phyloP scores from a whole-genome alignment of 2,797 vertebrate species.

The Pelobates cultripes region DNA sequence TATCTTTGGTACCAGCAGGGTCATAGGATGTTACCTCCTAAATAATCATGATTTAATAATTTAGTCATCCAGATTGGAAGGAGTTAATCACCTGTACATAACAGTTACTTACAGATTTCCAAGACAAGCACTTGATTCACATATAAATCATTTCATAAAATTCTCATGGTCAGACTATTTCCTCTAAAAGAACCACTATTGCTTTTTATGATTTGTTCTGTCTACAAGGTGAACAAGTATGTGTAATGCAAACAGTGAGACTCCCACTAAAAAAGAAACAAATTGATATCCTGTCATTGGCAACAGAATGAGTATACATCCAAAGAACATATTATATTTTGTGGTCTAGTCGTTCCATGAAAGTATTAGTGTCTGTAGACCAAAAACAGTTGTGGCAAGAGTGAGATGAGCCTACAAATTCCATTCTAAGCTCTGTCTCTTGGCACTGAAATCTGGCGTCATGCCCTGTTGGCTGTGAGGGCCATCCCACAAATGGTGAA shows the following conservation, averaged over 20 bases:
- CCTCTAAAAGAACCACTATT: background rate
- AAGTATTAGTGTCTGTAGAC: constrained; percentile 10
- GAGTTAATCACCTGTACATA: background rate
- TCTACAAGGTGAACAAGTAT: background rate
- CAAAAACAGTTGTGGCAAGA: constrained; percentile 20
- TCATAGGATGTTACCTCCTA: too few relatives aligned
- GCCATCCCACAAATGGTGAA: background rate
- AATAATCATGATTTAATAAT: too few relatives aligned
- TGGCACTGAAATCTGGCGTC: too few relatives aligned
- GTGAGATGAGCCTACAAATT: constrained; percentile 5
- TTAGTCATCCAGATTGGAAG: too few relatives aligned
- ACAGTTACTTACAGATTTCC: background rate
- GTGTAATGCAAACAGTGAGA: constrained; percentile 1
- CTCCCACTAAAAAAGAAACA: constrained; percentile 8
- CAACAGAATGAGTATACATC: background rate
- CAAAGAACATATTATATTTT: background rate
- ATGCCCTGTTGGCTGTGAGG: too few relatives aligned
- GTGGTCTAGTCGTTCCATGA: constrained; percentile 1
- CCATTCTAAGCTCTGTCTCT: background rate
- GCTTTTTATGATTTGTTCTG: background rate
- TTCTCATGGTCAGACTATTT: background rate
- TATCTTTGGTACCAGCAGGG: too few relatives aligned
- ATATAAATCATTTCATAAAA: background rate
- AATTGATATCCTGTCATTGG: background rate
- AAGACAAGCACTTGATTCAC: constrained; percentile 11